Percentiles rank a stretch among this genome's conserved stretches.
Evolutionary conservation across 2,888 invertebrate genomes (phyloP).

Genomic region (Aporophyla nigra): DNA sequence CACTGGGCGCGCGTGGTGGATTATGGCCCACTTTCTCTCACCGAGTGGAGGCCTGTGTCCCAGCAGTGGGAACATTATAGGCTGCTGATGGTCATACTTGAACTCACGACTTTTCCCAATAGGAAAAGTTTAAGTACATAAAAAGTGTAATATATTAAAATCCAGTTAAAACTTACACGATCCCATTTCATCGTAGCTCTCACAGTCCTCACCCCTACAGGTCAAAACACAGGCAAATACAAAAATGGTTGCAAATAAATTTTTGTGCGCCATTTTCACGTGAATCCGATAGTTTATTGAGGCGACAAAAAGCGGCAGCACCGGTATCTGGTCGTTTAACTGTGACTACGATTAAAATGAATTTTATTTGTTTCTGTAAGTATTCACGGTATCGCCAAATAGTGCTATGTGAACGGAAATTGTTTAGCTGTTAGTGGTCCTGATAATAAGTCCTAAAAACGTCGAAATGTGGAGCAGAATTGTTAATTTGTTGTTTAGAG

Average conservation of each 20-base stretch:
- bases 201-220: constrained; percentile 63
- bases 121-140: no score
- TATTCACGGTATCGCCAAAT: constrained; percentile 6
- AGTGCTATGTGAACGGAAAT: constrained; percentile 22
- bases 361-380: constrained; percentile 56
- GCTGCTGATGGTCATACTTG: no score
- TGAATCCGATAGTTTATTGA: constrained; percentile 64
- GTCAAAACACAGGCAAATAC: constrained; percentile 57
- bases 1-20: no score
- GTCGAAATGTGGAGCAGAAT: constrained; percentile 14
- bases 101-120: no score
- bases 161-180: constrained; percentile 62
- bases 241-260: constrained; percentile 61
- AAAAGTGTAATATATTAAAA: background rate
- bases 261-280: constrained; percentile 65
- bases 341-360: constrained; percentile 61
- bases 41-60: no score
- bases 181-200: constrained; percentile 66
- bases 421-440: constrained; percentile 12
- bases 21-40: no score
- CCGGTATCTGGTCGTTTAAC: constrained; percentile 57
- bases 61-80: no score
- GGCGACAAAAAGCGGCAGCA: constrained; percentile 60
- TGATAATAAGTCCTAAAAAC: constrained; percentile 25
- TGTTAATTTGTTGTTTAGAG: constrained; percentile 20